phyloP scores from a whole-genome alignment of 2,888 invertebrate genomes.

The Drosophila incognita region DNA sequence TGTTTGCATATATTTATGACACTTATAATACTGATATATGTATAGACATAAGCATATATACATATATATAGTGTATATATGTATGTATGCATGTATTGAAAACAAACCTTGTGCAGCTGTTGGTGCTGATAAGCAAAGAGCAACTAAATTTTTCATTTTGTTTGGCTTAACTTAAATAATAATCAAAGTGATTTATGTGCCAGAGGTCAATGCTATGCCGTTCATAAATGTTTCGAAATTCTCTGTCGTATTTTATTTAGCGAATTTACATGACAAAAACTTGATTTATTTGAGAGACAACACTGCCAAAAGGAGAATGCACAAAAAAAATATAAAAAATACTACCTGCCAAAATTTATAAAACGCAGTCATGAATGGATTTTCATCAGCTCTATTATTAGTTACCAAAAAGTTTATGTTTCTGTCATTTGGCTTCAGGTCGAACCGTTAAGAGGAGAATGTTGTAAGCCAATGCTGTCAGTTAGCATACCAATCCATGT shows the following conservation, averaged over 20 bases:
- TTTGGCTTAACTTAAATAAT: slow-evolving; percentile 67
- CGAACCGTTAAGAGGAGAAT: not conserved
- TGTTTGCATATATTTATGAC: slow-evolving; percentile 66
- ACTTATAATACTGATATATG: slow-evolving; percentile 54
- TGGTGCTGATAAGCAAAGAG: slow-evolving; percentile 66
- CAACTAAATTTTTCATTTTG: slow-evolving; percentile 50
- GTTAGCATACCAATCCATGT: slow-evolving; percentile 35
- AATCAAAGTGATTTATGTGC: slow-evolving; percentile 76
- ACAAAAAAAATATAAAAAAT: slow-evolving; percentile 20
- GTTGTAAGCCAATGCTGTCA: slow-evolving; percentile 4
- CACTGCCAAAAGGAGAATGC: slow-evolving; percentile 67
- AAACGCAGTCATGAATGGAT: slow-evolving; percentile 32
- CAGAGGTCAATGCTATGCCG: slow-evolving; percentile 69
- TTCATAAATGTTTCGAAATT: slow-evolving; percentile 63
- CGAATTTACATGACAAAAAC: slow-evolving; percentile 67
- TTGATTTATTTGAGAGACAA: slow-evolving; percentile 68
- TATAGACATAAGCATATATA: slow-evolving; percentile 14
- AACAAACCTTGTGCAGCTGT: slow-evolving; percentile 63
- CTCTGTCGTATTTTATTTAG: slow-evolving; percentile 48
- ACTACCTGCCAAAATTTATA: slow-evolving; percentile 47
- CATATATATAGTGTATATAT: not conserved
- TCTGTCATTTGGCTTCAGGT: slow-evolving; percentile 24
- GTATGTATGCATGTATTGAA: slow-evolving; percentile 16
- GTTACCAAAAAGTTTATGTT: slow-evolving; percentile 15
- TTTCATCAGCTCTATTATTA: slow-evolving; percentile 23